These are phyloP conservation scores for Lipophrys pholis DNA, from an alignment of 2,113 vertebrate species.

Conservation along the genomic window DNA sequence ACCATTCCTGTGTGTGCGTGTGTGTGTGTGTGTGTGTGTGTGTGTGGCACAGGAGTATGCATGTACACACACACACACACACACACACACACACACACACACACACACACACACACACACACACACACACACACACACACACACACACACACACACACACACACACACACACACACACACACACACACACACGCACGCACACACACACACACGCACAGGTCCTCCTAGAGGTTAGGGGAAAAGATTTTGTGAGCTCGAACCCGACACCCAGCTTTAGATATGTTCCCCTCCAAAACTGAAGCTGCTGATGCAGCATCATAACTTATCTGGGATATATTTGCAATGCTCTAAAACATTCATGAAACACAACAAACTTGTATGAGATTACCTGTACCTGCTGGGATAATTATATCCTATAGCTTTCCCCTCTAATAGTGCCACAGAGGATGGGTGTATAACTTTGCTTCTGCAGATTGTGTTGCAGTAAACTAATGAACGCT, in stretches of 20 bases:
- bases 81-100: too few relatives aligned
- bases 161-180: conserved; percentile 5
- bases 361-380: conserved; percentile 57
- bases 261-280: conserved; percentile 40
- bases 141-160: conserved; percentile 1
- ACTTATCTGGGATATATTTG: conserved; percentile 64
- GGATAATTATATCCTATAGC: conserved; percentile 12
- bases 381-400: conserved; percentile 48
- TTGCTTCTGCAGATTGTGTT: conserved; percentile 7
- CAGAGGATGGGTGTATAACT: background rate
- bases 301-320: conserved; percentile 63
- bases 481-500: background rate
- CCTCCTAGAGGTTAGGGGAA: conserved; percentile 42
- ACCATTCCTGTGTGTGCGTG: conserved; percentile 29
- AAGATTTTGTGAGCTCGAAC: conserved; percentile 56
- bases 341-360: conserved; percentile 67
- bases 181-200: conserved; percentile 7
- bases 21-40: conserved; percentile 36
- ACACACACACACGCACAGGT: background rate
- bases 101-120: conserved; percentile 5
- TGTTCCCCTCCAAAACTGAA: conserved; percentile 45
- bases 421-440: conserved; percentile 4
- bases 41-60: conserved; percentile 4
- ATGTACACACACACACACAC: conserved; percentile 1
- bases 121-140: conserved; percentile 7